A percentile compares a stretch with the other conserved stretches of the same genome.
phyloP scores from a whole-genome alignment of 2,888 invertebrate genomes.

The Cryptophagus acutangulus region DNA sequence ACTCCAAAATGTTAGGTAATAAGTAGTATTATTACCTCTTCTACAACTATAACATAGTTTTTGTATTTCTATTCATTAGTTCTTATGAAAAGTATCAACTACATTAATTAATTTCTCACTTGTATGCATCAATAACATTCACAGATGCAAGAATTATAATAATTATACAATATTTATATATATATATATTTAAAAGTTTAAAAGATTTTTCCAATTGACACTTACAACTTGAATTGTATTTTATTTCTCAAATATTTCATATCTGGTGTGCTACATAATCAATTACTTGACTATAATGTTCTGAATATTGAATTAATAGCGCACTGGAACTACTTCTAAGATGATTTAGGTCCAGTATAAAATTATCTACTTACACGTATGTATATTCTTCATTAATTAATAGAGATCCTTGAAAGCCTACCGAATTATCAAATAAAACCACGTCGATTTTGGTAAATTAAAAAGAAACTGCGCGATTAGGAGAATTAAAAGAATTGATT shows the following conservation, averaged over 20 bases:
- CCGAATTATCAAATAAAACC: conserved; percentile 11
- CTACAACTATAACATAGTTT: conserved; percentile 37
- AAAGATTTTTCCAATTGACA: conserved; percentile 42
- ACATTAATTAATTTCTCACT: conserved; percentile 55
- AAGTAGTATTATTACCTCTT: too few relatives aligned
- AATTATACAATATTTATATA: conserved; percentile 14
- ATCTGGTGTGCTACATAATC: background rate
- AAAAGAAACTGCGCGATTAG: too few relatives aligned
- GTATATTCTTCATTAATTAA: conserved; percentile 34
- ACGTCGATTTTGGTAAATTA: too few relatives aligned
- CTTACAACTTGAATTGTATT: conserved; percentile 38
- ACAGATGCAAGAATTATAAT: conserved; percentile 44
- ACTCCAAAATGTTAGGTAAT: too few relatives aligned
- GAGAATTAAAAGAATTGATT: too few relatives aligned
- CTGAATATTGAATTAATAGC: conserved; percentile 1
- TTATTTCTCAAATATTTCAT: conserved; percentile 17
- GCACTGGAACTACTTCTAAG: conserved; percentile 28
- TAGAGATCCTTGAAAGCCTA: conserved; percentile 47
- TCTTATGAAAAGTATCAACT: conserved; percentile 44
- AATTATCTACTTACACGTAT: conserved; percentile 43
- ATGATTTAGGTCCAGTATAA: conserved; percentile 43
- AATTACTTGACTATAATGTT: too few relatives aligned
- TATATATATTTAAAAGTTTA: conserved; percentile 13
- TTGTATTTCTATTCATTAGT: conserved; percentile 35
- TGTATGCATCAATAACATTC: conserved; percentile 46